A percentile compares a stretch with the other conserved stretches of the same genome.
These are phyloP conservation scores for Globia sparganii DNA, from an alignment of 2,888 invertebrate genomes.

Conservation along the genomic window DNA sequence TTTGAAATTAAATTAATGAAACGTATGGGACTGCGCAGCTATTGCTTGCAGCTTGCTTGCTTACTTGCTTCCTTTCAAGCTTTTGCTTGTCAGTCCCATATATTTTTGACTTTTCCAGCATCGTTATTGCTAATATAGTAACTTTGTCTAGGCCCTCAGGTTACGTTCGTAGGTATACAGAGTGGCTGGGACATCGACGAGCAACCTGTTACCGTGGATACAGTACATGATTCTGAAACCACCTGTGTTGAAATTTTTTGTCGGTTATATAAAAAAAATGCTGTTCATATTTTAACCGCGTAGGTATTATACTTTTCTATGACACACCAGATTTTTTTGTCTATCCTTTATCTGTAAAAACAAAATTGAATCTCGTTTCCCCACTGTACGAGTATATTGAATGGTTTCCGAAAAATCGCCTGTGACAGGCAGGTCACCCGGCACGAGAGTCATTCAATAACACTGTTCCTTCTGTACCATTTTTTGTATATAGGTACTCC, in stretches of 20 bases:
- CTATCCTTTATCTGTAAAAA: neutral
- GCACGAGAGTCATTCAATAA: conserved; percentile 24
- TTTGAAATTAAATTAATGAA: too few species aligned
- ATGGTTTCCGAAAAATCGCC: conserved; percentile 27
- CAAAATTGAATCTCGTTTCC: conserved; percentile 1
- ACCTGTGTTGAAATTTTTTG: neutral
- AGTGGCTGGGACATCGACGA: neutral
- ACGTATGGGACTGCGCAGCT: too few species aligned
- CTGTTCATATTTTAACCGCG: too few species aligned
- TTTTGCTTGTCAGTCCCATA: neutral
- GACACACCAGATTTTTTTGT: neutral
- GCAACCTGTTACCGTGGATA: neutral
- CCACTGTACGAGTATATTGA: neutral
- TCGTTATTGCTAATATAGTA: neutral
- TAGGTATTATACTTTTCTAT: neutral
- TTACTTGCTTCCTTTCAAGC: too few species aligned
- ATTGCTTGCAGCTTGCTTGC: too few species aligned
- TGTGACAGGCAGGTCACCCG: conserved; percentile 18
- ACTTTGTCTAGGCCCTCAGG: neutral
- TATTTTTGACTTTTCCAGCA: neutral
- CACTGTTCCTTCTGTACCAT: neutral
- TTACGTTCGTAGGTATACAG: neutral
- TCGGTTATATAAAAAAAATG: neutral
- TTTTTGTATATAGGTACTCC: conserved; percentile 1
- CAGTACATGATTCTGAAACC: neutral